A percentile compares a stretch with the other conserved stretches of the same genome.
These are phyloP conservation scores for Trissolcus brochymenae DNA, from an alignment of 2,888 invertebrate species.

Conservation along the genomic window DNA sequence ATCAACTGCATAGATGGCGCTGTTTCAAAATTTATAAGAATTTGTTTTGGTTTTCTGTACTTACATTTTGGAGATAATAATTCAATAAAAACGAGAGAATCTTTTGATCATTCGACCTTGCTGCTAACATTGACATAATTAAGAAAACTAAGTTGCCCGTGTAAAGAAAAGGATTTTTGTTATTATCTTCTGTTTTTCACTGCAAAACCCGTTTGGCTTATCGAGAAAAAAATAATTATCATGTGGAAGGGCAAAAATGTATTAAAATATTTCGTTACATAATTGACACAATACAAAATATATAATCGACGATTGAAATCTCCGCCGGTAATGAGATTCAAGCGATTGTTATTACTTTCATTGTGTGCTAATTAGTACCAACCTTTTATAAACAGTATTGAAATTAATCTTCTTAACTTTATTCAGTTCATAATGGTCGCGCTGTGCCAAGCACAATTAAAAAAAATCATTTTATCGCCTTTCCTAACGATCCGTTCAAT, in stretches of 20 bases:
- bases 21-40: too few relatives aligned
- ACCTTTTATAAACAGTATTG: constrained; percentile 49
- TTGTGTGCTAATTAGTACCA: constrained; percentile 53
- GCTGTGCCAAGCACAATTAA: constrained; percentile 40
- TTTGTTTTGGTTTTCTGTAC: too few relatives aligned
- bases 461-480: constrained; percentile 33
- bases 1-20: too few relatives aligned
- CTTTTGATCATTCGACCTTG: too few relatives aligned
- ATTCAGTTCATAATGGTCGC: constrained; percentile 32
- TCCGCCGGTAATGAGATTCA: constrained; percentile 43
- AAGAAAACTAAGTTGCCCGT: too few relatives aligned
- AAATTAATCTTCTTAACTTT: constrained; percentile 51
- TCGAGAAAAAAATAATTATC: constrained; percentile 8
- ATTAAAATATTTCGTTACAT: constrained; percentile 47
- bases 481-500: constrained; percentile 44
- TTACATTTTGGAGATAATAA: too few relatives aligned
- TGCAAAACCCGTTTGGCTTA: constrained; percentile 10
- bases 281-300: constrained; percentile 37
- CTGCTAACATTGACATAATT: too few relatives aligned
- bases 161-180: not conserved
- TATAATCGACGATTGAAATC: constrained; percentile 42
- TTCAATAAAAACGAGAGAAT: too few relatives aligned
- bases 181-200: not conserved
- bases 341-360: constrained; percentile 52
- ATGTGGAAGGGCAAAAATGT: constrained; percentile 13